Base-by-base conservation (phyloP, 1,140 invertebrate genomes). In the Carposina sasakii region DNA sequence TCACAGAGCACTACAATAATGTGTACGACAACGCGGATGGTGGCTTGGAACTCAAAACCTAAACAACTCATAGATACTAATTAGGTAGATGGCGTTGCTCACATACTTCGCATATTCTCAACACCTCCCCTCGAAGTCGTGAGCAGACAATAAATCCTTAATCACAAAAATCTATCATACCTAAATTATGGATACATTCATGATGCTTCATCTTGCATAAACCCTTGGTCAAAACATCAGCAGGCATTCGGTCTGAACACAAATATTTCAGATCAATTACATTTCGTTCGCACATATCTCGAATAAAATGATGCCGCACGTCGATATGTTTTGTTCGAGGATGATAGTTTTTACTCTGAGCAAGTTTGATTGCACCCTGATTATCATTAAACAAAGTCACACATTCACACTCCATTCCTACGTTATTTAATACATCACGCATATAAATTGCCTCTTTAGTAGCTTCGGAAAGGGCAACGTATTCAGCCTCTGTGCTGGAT, bases 401-500 rank as follows among this genome's bases (percentile, higher is more conserved):
- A 26, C 5, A 26, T 26, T 6, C 12, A 26, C 12, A 20, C 3
- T 22, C 5, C 6, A 4, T 15, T 4, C 37, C 4, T 19, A 40
- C 16, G 5, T 26, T 12, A 6, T 26, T 12, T 26, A 6, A 12
- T 26, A 26, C 12, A 6, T 26, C 5, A 5, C 24, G 5, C 5
- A 26, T 5, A 5, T 12, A 26, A 5, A 26, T 26, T 12, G 20
- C 37, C 20, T 40, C 37, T 20, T 40, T 15, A 4, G 16, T 16
- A 40, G 15, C 16, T 3, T 4, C 10, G 3, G 37, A 40, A 6
- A 40, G 16, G 6, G 19, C 16, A 15, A 40, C 9, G 64, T 69
- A 1, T 73, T 83, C 2, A 68, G 24, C 24, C 12, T 26, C 24
- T 5, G 24, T 26, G 12, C 9, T 33, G 31, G 31, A 33, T 8